These are phyloP conservation scores for Phanerotoma sp. DNA, from an alignment of 2,888 invertebrate genomes.

Conservation along the genomic window DNA sequence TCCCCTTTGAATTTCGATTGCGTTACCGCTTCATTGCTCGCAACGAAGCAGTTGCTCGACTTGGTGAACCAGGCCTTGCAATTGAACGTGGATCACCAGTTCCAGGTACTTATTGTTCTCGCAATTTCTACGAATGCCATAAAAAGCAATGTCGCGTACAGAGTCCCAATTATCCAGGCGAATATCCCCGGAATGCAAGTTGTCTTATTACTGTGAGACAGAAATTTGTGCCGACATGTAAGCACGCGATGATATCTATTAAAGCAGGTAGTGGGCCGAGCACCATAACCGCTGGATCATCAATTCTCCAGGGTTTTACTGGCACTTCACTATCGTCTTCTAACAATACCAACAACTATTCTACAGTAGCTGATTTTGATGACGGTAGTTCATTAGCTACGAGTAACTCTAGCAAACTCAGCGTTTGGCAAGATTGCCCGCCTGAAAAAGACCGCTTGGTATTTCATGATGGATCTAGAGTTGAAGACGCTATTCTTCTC, in stretches of 20 bases:
- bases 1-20: conserved; percentile 78
- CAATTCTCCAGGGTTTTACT: conserved; percentile 5
- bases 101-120: conserved; percentile 80
- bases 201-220: conserved; percentile 88
- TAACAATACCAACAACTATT: conserved; percentile 7
- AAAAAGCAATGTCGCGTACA: conserved; percentile 83
- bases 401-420: conserved; percentile 54
- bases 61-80: conserved; percentile 74
- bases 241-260: conserved; percentile 88
- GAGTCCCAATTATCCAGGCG: conserved; percentile 89
- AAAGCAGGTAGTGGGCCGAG: conserved; percentile 40
- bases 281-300: conserved; percentile 19
- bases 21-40: conserved; percentile 80
- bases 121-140: conserved; percentile 84
- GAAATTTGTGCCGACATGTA: conserved; percentile 79
- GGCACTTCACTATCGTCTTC: conserved; percentile 1
- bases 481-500: conserved; percentile 80
- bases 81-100: conserved; percentile 83
- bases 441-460: conserved; percentile 80
- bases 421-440: conserved; percentile 83
- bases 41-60: conserved; percentile 76
- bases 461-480: conserved; percentile 81
- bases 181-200: conserved; percentile 85
- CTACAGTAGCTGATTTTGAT: background rate
- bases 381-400: conserved; percentile 2